A percentile compares a stretch with the other conserved stretches of the same genome.
phyloP scores from a whole-genome alignment of 2,797 vertebrate species.

The Gorsachius magnificus region DNA sequence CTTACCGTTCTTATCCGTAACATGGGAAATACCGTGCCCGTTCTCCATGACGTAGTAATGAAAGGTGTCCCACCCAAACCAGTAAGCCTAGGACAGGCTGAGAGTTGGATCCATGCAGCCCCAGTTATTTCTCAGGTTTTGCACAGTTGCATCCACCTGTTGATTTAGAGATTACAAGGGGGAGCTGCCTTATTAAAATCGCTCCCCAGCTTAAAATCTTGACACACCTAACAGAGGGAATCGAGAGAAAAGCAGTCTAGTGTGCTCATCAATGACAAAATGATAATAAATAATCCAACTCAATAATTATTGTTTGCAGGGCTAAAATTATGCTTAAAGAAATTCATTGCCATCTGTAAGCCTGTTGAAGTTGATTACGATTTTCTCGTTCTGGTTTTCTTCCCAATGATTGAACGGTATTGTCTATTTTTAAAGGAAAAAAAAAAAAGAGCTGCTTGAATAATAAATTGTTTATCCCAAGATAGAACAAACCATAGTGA shows the following conservation, averaged over 20 bases:
- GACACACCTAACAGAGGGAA: neutral
- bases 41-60: neutral
- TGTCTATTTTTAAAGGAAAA: constrained; percentile 16
- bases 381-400: constrained; percentile 10
- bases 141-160: neutral
- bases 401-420: neutral
- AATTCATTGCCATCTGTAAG: constrained; percentile 40
- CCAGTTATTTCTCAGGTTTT: neutral
- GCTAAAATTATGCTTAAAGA: constrained; percentile 28
- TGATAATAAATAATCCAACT: neutral
- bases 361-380: neutral
- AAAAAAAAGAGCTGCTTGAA: neutral
- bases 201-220: neutral
- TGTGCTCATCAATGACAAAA: neutral
- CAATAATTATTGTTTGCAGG: neutral
- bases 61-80: neutral
- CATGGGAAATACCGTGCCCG: neutral
- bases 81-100: neutral
- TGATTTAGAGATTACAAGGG: constrained; percentile 29
- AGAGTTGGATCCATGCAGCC: neutral
- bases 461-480: constrained; percentile 41
- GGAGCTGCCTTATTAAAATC: constrained; percentile 7
- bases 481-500: constrained; percentile 40
- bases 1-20: neutral
- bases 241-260: neutral